A percentile compares a stretch with the other conserved stretches of the same genome.
phyloP scores from a whole-genome alignment of 2,113 vertebrate genomes.

The Misgurnus mizolepis region DNA sequence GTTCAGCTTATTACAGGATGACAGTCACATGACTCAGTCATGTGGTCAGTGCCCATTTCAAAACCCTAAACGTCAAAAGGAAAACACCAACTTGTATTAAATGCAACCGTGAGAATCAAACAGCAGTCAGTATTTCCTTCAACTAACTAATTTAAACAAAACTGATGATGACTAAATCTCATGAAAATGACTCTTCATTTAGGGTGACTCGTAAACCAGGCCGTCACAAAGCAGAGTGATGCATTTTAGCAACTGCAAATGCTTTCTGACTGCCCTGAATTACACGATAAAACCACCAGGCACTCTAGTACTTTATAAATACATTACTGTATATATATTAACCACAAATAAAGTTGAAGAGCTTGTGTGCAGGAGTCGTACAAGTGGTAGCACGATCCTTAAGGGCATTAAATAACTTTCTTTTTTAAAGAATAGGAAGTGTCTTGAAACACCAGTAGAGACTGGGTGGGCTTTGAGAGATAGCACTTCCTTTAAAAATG shows the following conservation, averaged over 20 bases:
- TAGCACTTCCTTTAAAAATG: background rate
- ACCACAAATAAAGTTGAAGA: background rate
- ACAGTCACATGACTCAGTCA: slow-evolving; percentile 26
- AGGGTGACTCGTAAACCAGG: background rate
- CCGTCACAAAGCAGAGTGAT: background rate
- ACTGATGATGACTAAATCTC: background rate
- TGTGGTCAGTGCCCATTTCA: background rate
- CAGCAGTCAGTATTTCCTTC: background rate
- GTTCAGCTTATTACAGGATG: background rate
- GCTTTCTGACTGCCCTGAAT: background rate
- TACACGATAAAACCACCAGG: background rate
- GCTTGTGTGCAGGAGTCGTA: background rate
- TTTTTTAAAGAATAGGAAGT: too few relatives aligned
- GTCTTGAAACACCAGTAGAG: background rate
- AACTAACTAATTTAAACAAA: background rate
- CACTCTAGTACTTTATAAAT: background rate
- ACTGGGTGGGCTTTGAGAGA: too few relatives aligned
- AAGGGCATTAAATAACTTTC: background rate
- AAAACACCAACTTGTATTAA: background rate
- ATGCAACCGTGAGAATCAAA: background rate
- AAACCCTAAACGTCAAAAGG: background rate
- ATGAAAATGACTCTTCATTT: background rate
- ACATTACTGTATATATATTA: background rate
- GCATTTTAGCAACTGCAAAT: background rate
- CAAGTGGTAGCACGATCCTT: background rate